phyloP scores from a whole-genome alignment of 2,113 vertebrate genomes.

The Brachypodius melanocephalos region DNA sequence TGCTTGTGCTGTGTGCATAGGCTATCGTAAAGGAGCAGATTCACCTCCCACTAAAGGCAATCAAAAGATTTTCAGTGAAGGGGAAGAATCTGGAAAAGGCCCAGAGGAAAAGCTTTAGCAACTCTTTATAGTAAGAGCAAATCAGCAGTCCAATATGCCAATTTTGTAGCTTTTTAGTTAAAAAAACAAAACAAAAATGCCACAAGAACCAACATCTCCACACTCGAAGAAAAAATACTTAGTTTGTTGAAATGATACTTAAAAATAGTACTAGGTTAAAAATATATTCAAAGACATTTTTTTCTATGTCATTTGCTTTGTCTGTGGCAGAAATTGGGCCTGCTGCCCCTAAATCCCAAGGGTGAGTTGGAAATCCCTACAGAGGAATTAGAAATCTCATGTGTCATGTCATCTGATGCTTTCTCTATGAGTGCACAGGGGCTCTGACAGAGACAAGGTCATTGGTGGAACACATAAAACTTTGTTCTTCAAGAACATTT shows the following conservation, averaged over 20 bases:
- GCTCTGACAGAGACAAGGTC: background rate
- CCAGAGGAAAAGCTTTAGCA: background rate
- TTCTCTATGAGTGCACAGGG: background rate
- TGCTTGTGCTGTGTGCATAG: fast-evolving
- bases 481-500: background rate
- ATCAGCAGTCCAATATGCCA: background rate
- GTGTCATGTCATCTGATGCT: background rate
- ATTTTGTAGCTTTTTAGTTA: background rate
- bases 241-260: background rate
- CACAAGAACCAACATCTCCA: background rate
- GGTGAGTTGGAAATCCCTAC: background rate
- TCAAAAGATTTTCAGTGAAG: background rate
- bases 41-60: background rate
- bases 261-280: background rate
- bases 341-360: background rate
- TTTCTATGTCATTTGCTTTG: background rate
- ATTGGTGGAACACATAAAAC: background rate
- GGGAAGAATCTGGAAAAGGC: background rate
- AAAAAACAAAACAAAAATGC: no score
- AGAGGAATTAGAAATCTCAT: background rate
- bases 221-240: background rate
- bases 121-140: background rate
- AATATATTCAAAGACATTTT: background rate
- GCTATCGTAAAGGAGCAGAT: background rate
- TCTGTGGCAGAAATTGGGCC: background rate